phyloP scores from a whole-genome alignment of 2,888 invertebrate species.

The Phyto melanocephala region DNA sequence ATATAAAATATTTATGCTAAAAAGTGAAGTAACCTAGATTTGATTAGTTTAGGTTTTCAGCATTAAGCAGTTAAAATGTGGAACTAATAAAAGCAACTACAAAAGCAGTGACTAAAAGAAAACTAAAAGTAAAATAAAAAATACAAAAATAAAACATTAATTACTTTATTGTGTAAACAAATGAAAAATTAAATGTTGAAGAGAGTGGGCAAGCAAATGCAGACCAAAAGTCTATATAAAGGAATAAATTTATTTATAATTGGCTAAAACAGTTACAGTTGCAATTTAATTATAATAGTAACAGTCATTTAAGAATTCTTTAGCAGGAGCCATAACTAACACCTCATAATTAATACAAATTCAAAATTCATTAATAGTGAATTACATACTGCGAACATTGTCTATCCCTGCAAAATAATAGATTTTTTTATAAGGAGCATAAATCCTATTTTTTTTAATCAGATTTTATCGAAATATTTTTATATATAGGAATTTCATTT shows the following conservation, averaged over 20 bases:
- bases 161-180: conserved; percentile 15
- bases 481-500: no score
- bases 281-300: no score
- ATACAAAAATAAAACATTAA: no score
- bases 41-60: conserved; percentile 60
- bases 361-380: no score
- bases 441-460: no score
- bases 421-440: no score
- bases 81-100: conserved; percentile 45
- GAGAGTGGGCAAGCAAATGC: not conserved
- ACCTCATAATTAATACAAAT: no score
- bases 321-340: no score
- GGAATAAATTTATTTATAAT: not conserved
- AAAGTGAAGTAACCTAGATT: conserved; percentile 61
- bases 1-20: conserved; percentile 64
- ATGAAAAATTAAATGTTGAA: conserved; percentile 9
- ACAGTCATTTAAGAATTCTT: no score
- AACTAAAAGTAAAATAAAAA: conserved; percentile 23
- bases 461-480: no score
- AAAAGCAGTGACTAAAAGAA: conserved; percentile 4
- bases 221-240: not conserved
- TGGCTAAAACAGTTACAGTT: not conserved
- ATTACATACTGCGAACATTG: no score
- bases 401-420: no score
- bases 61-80: conserved; percentile 42